Base-by-base conservation (phyloP, 2,797 vertebrate species). In the Anas georgica region DNA sequence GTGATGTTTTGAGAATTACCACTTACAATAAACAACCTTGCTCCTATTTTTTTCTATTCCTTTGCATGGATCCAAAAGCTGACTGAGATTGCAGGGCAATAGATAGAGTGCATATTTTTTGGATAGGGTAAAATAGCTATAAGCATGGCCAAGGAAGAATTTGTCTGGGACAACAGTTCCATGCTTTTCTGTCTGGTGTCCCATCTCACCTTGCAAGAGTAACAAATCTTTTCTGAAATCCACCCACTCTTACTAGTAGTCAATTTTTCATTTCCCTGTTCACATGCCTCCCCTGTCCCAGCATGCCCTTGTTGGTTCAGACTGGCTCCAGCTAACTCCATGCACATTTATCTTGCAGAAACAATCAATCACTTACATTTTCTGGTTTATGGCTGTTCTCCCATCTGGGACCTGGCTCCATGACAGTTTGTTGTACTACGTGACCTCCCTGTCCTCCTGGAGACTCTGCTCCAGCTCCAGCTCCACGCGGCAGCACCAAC, bases 351-450 rank as follows among this genome's bases (percentile, higher is more conserved):
- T 66, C 67, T 46, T 3, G 2, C 63, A 86, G 60, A 73, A 94
- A 66, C 59, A 84, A 82, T 63, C 82, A 64, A 23, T 66, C 92
- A 25, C 86, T 90, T 60, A 37, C 6, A 1, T 73, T 52, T 63
- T 46, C 70, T 73, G 78, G 33, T 62, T 81, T 45, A 68, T 2
- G 41, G 92, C 56, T 5, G 5, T 58, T 73, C 86, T 90, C 35
- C 58, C 59, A 69, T 7, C 68, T 29, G 50, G 77, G 83, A 73
- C 15, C n/a, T 8, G 74, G 70, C 81, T 90, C 50, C 46, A 3
- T 12, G 17, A 20, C 0, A 1, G 48, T 18, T 20, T 8, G n/a
- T 5, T 16, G n/a, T 7, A 7, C 17, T 68, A 17, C 1, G 2
- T 72, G 88, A 73, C 50, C 50, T 79, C 41, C 2, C 5, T 26